Base-by-base conservation (phyloP, 2,888 invertebrate species). In the Sphaerophoria taeniata region DNA sequence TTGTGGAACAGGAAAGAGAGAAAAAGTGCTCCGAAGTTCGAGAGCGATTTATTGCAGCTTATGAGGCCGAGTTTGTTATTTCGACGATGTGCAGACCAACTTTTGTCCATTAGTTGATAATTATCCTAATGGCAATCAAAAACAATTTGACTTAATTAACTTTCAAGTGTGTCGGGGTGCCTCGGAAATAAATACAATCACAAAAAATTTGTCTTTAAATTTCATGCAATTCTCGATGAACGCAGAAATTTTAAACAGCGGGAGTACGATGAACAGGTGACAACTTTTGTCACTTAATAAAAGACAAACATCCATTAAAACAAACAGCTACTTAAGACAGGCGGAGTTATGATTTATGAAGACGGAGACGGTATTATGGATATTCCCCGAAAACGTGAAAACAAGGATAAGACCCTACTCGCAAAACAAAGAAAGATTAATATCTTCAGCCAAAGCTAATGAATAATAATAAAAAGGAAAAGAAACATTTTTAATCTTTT, bases 101-200 rank as follows among this genome's bases (percentile, higher is more conserved):
- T 67, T 65, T 31, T 45, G 53, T 24, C 36, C 16, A 67, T 53
- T 67, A 67, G 31, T 51, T 53, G 53, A 67, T 67, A 53, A 67
- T 67, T 67, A 67, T 67, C 53, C 39, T 31, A 67, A 53, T 67
- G 67, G 11, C 39, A 67, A 67, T 67, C 24, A 67, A 67, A 67
- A 53, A 67, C 51, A 67, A 67, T 67, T 67, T 67, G 9, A 34
- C 53, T 53, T 39, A 61, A 45, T 61, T 39, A 53, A 5, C 36
- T 12, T 61, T 16, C 45, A 4, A 45, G 45, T 60, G 11, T 47
- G 63, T 49, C 47, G 49, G 1, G 31, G 45, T 11, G 33, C 31
- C 33, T 33, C 34, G 5, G 6, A 11, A 63, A 63, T 61, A 39
- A 58, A 58, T 16, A 36, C 9, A 39, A 39, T 2, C 39, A 39